These are phyloP conservation scores for Metacarcinus magister DNA, from an alignment of 2,888 invertebrate species.

Conservation along the genomic window DNA sequence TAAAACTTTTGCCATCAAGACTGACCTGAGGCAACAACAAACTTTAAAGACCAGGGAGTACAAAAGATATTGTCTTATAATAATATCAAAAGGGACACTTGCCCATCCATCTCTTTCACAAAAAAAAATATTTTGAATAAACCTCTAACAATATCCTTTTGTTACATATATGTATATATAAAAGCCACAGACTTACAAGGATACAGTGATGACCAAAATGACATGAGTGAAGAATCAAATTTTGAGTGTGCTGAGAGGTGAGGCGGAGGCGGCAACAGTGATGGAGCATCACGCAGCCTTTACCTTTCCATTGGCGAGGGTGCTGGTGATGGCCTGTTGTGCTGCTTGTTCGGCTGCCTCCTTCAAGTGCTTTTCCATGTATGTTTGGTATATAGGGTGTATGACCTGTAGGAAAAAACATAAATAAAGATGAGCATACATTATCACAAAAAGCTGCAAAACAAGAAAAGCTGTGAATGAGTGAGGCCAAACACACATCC, in stretches of 20 bases:
- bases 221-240: conserved; percentile 47
- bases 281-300: conserved; percentile 49
- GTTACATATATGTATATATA: background rate
- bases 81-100: conserved; percentile 5
- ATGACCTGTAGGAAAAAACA: conserved; percentile 74
- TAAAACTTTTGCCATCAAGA: conserved; percentile 16
- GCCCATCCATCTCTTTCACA: background rate
- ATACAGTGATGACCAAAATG: background rate
- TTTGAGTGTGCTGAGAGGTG: conserved; percentile 39
- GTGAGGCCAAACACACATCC: background rate
- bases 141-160: conserved; percentile 31
- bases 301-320: conserved; percentile 68
- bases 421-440: background rate
- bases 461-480: background rate
- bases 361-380: conserved; percentile 82
- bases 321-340: conserved; percentile 76
- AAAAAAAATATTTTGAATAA: background rate
- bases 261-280: background rate
- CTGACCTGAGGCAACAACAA: conserved; percentile 27
- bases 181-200: background rate
- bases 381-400: conserved; percentile 80
- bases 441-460: background rate
- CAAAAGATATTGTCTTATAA: background rate
- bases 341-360: conserved; percentile 82
- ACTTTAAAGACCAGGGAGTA: conserved; percentile 31